Percentiles rank a stretch among this genome's conserved stretches.
These are phyloP conservation scores for Palythoa grandiflora DNA, from an alignment of 92 coral and sea anemone genomes.

Conservation along the genomic window DNA sequence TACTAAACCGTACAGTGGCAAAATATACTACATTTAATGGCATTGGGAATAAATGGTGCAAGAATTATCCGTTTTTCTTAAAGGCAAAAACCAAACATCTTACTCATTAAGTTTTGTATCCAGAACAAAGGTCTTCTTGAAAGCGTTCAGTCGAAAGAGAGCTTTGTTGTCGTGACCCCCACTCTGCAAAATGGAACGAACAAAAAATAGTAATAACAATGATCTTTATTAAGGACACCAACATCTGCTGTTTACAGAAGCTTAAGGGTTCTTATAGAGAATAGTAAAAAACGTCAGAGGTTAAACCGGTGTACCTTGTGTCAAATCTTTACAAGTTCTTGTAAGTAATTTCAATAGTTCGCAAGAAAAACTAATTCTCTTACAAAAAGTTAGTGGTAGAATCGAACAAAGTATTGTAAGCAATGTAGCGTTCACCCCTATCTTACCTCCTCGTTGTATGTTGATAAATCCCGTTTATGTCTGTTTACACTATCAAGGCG, in stretches of 20 bases:
- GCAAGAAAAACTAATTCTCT: background rate
- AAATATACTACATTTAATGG: background rate
- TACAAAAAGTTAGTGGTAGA: background rate
- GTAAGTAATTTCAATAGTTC: background rate
- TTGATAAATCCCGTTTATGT: background rate
- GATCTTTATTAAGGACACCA: too few species aligned
- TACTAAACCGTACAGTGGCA: background rate
- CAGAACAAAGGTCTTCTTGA: conserved; percentile 32
- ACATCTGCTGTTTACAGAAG: too few species aligned
- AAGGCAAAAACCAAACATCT: background rate
- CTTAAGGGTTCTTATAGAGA: too few species aligned
- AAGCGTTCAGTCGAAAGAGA: conserved; percentile 18
- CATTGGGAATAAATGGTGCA: background rate
- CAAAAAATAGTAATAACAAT: too few species aligned
- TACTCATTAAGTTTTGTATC: conserved; percentile 37
- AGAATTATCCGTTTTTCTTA: background rate
- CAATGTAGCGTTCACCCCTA: too few species aligned
- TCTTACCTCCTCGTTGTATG: background rate
- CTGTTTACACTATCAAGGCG: background rate
- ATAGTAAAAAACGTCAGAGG: background rate
- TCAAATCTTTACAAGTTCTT: background rate
- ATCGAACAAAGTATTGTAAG: background rate
- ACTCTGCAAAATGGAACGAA: background rate
- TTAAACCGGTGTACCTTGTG: background rate
- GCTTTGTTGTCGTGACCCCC: conserved; percentile 12